phyloP scores from a whole-genome alignment of 2,888 invertebrate species.

The Volucella inflata region DNA sequence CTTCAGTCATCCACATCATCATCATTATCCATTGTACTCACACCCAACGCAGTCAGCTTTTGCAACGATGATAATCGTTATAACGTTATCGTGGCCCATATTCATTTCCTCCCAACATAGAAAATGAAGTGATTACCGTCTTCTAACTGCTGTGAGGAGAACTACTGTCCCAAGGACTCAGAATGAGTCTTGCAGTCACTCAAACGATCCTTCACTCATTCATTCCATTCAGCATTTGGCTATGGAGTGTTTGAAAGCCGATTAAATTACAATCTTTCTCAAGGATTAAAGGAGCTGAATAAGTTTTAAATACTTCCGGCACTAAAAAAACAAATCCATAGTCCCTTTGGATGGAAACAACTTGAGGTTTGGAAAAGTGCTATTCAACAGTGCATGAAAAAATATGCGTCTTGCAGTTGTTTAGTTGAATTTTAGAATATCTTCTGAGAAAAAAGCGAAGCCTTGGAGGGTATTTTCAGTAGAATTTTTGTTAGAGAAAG shows the following conservation, averaged over 20 bases:
- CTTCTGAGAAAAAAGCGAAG: not conserved
- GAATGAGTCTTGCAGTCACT: constrained; percentile 28
- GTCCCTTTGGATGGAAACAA: no score
- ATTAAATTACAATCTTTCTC: constrained; percentile 60
- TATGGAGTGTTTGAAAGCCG: constrained; percentile 59
- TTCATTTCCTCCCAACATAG: not conserved
- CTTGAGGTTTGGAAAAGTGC: no score
- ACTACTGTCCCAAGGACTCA: constrained; percentile 4
- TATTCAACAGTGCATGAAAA: not conserved
- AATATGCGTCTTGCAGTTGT: no score
- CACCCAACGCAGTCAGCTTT: not conserved
- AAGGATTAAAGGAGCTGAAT: constrained; percentile 53
- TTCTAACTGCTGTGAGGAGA: not conserved
- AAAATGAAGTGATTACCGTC: not conserved
- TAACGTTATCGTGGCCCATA: not conserved
- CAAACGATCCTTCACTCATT: constrained; percentile 22
- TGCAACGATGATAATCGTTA: constrained; percentile 37
- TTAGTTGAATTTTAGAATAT: not conserved
- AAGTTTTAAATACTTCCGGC: constrained; percentile 47
- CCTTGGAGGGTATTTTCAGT: not conserved
- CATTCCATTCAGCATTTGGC: constrained; percentile 26
- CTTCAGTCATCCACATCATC: not conserved
- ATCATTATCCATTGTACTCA: constrained; percentile 40
- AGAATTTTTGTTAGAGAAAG: no score
- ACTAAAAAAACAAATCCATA: no score